Conservation (phyloP, 2,888 invertebrate species). For the Pristionchus mayeri region DNA sequence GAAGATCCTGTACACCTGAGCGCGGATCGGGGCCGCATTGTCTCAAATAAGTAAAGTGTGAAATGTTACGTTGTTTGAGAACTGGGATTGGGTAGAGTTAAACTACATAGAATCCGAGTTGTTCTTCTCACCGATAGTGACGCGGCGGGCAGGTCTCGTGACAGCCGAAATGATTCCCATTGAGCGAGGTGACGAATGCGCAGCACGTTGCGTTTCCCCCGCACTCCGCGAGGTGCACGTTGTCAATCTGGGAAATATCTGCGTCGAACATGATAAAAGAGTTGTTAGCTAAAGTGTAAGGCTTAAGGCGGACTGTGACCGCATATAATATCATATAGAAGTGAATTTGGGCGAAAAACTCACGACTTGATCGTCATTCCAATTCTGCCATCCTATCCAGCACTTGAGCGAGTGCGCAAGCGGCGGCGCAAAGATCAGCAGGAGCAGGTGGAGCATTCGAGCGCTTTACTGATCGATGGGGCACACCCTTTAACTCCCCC, state of each 20-base stretch:
- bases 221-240: not conserved
- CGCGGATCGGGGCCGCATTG: conserved; percentile 33
- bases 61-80: not conserved
- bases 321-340: too few species aligned
- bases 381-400: conserved; percentile 42
- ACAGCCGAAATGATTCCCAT: conserved; percentile 16
- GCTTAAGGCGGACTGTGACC: too few species aligned
- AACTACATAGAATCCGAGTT: too few species aligned
- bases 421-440: not conserved
- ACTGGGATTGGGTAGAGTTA: too few species aligned
- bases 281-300: too few species aligned
- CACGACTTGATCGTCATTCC: not conserved
- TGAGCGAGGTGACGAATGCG: not conserved
- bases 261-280: too few species aligned
- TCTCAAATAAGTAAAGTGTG: not conserved
- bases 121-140: not conserved
- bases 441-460: not conserved
- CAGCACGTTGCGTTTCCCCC: not conserved
- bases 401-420: not conserved
- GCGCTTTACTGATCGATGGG: not conserved
- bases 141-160: conserved; percentile 5
- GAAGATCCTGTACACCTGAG: not conserved
- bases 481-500: too few species aligned
- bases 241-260: not conserved
- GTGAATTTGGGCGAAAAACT: too few species aligned